phyloP scores from a whole-genome alignment of 2,797 vertebrate species.

The Enteromius radiatus region DNA sequence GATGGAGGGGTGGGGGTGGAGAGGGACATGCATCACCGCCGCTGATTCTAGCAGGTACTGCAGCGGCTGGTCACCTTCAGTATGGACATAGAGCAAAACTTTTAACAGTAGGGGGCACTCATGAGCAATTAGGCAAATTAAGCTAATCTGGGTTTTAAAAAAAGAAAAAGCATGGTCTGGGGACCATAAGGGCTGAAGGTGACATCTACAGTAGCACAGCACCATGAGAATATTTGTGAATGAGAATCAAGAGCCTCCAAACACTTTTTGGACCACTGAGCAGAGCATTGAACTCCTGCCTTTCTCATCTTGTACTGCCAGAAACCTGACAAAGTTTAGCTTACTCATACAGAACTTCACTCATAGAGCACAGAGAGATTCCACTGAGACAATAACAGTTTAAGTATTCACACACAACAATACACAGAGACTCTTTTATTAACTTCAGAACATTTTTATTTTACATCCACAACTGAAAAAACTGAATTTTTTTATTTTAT shows the following conservation, averaged over 20 bases:
- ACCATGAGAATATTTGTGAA: neutral
- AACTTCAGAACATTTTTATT: too few species aligned
- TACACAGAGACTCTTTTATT: neutral
- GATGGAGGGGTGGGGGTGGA: neutral
- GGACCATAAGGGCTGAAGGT: neutral
- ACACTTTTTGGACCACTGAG: neutral
- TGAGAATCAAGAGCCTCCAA: neutral
- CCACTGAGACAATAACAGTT: neutral
- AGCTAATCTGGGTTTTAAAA: neutral
- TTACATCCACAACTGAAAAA: too few species aligned
- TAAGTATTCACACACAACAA: neutral
- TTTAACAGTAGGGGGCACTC: neutral
- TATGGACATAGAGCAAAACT: neutral
- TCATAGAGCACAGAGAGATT: neutral
- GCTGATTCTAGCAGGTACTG: neutral
- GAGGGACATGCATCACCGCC: constrained; percentile 33
- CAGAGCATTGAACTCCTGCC: neutral
- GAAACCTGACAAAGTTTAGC: neutral
- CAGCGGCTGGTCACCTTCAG: constrained; percentile 32
- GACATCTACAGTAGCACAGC: neutral
- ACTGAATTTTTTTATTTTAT: too few species aligned
- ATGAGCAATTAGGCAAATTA: neutral
- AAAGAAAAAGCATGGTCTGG: neutral
- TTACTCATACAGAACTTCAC: neutral
- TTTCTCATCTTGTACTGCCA: neutral